Evolutionary conservation across 1,140 invertebrate species (phyloP).

Genomic region (Steinernema feltiae): DNA sequence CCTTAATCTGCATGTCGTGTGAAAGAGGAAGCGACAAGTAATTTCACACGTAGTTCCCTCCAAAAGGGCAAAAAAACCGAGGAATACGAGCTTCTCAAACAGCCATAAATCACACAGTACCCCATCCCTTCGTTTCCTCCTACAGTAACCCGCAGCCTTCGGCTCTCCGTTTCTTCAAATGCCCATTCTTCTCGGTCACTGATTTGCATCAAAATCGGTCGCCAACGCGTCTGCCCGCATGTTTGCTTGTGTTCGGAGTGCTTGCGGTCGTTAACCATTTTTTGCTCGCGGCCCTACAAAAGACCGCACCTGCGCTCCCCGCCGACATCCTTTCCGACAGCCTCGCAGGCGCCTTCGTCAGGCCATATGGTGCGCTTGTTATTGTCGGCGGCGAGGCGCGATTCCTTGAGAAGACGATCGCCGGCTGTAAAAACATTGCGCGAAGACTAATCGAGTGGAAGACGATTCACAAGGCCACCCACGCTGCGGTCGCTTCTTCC

Average conservation of each 20-base stretch:
- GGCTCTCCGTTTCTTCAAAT: not conserved
- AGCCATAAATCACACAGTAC: too few relatives aligned
- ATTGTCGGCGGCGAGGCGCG: not conserved
- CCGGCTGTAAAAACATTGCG: conserved; percentile 10
- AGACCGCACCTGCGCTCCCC: not conserved
- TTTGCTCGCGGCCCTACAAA: conserved; percentile 10
- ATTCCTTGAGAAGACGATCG: not conserved
- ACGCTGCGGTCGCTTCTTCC: not conserved
- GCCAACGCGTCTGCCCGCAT: not conserved
- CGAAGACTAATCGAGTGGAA: conserved; percentile 10
- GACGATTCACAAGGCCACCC: not conserved
- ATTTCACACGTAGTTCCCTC: too few relatives aligned
- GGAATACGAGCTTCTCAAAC: too few relatives aligned
- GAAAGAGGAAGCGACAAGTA: too few relatives aligned
- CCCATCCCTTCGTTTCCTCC: not conserved
- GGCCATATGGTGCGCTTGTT: conserved; percentile 5
- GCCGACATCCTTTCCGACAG: not conserved
- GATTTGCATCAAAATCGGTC: conserved; percentile 5
- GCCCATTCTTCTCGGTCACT: not conserved
- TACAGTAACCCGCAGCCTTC: not conserved
- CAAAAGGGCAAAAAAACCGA: too few relatives aligned
- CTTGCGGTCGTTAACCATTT: not conserved
- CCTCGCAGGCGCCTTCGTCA: not conserved
- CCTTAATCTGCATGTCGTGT: too few relatives aligned
- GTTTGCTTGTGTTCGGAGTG: conserved; percentile 7